Evolutionary conservation across 2,888 invertebrate species (phyloP).

Genomic region (Rhabditoides inermis): DNA sequence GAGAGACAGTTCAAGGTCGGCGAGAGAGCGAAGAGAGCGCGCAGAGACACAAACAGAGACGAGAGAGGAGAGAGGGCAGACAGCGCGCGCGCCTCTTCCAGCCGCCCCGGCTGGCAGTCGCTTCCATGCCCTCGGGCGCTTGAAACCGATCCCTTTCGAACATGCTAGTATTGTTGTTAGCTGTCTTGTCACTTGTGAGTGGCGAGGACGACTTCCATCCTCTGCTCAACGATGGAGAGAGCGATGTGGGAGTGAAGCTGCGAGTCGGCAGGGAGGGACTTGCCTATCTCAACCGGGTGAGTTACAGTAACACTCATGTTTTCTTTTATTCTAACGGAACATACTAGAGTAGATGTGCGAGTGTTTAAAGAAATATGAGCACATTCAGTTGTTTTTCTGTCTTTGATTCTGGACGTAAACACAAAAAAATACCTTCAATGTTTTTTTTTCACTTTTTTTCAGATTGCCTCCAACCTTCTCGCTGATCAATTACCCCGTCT

Average conservation of each 20-base stretch:
- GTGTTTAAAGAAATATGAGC: too few species aligned
- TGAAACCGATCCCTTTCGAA: neutral
- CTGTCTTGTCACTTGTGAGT: neutral
- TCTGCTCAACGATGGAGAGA: neutral
- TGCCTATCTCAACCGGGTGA: conserved; percentile 29
- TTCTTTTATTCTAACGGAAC: neutral
- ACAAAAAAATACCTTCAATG: too few species aligned
- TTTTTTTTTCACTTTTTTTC: neutral
- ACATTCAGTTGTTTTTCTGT: too few species aligned
- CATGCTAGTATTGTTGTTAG: neutral
- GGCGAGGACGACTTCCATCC: too few species aligned
- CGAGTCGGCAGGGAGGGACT: conserved; percentile 25
- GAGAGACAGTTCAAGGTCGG: conserved; percentile 6
- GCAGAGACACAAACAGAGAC: neutral
- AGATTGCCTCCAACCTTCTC: conserved; percentile 36
- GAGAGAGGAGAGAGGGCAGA: conserved; percentile 4
- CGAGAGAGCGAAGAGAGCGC: neutral
- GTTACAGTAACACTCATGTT: neutral
- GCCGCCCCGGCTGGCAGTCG: neutral
- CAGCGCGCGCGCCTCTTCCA: neutral
- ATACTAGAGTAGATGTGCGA: too few species aligned
- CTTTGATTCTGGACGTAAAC: too few species aligned
- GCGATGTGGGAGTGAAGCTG: conserved; percentile 14
- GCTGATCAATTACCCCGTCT: conserved; percentile 35
- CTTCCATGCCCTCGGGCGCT: neutral